Conservation (phyloP, 1,140 invertebrate genomes). For the Drosophila eugracilis region DNA sequence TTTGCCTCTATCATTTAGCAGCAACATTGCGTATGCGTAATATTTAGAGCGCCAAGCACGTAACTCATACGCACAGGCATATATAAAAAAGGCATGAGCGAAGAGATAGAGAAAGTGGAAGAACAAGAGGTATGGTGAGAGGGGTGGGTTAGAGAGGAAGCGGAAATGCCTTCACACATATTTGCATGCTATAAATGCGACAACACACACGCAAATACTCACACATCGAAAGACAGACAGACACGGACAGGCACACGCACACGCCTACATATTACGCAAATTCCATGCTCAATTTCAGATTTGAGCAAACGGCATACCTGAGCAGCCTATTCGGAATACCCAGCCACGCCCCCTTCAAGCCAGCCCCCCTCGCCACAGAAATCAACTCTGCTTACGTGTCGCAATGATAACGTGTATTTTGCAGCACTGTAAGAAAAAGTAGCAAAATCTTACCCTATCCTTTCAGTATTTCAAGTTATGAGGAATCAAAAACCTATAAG, state of each 20-base stretch:
- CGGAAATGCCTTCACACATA: conserved; percentile 57
- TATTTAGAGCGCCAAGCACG: conserved; percentile 40
- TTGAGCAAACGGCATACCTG: conserved; percentile 68
- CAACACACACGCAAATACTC: conserved; percentile 37
- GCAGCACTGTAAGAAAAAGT: conserved; percentile 14
- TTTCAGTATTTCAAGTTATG: too few species aligned
- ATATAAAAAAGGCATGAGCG: neutral
- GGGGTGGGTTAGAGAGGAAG: too few species aligned
- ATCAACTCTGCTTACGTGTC: conserved; percentile 54
- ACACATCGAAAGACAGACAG: conserved; percentile 16
- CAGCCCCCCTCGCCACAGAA: conserved; percentile 29
- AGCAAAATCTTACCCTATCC: too few species aligned
- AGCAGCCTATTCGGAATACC: conserved; percentile 41
- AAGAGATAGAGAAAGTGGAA: conserved; percentile 21
- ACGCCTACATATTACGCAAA: conserved; percentile 65
- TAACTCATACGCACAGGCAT: conserved; percentile 39
- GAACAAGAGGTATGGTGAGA: neutral
- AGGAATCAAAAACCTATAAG: too few species aligned
- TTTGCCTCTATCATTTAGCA: conserved; percentile 9
- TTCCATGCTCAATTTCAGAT: conserved; percentile 70
- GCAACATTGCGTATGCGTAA: conserved; percentile 40
- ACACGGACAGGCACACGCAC: conserved; percentile 34
- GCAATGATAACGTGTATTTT: conserved; percentile 62
- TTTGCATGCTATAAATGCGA: conserved; percentile 64
- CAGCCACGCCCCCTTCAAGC: conserved; percentile 9